Percentiles rank a stretch among this genome's conserved stretches.
Evolutionary conservation across 2,113 vertebrate species (phyloP).

Genomic region (Psittacus erithacus): DNA sequence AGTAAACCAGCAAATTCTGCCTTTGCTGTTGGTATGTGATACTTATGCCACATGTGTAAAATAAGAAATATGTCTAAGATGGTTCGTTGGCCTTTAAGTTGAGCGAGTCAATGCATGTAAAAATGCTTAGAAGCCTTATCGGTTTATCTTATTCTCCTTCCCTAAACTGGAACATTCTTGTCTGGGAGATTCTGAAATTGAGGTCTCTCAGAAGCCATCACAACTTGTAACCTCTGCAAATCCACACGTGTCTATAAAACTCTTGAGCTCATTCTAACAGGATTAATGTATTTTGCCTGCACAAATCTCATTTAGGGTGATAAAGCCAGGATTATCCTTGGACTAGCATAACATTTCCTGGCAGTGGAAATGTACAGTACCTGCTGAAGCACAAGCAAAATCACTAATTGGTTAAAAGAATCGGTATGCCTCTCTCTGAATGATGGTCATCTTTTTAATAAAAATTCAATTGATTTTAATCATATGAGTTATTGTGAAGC

Average conservation of each 20-base stretch:
- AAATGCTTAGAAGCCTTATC: neutral
- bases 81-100: neutral
- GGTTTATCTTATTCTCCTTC: neutral
- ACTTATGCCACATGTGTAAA: neutral
- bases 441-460: neutral
- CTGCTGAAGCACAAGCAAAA: neutral
- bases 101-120: neutral
- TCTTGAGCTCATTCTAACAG: neutral
- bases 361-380: neutral
- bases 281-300: conserved; percentile 18
- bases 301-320: conserved; percentile 20
- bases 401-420: neutral
- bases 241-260: neutral
- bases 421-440: neutral
- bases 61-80: neutral
- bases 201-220: neutral
- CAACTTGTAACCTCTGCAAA: neutral
- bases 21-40: neutral
- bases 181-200: neutral
- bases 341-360: neutral
- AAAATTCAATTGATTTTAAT: neutral
- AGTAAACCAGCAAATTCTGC: neutral
- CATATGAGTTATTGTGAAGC: neutral
- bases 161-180: neutral
- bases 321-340: conserved; percentile 20